A percentile compares a stretch with the other conserved stretches of the same genome.
These are phyloP conservation scores for Misgurnus anguillicaudatus DNA, from an alignment of 2,113 vertebrate species.

Conservation along the genomic window DNA sequence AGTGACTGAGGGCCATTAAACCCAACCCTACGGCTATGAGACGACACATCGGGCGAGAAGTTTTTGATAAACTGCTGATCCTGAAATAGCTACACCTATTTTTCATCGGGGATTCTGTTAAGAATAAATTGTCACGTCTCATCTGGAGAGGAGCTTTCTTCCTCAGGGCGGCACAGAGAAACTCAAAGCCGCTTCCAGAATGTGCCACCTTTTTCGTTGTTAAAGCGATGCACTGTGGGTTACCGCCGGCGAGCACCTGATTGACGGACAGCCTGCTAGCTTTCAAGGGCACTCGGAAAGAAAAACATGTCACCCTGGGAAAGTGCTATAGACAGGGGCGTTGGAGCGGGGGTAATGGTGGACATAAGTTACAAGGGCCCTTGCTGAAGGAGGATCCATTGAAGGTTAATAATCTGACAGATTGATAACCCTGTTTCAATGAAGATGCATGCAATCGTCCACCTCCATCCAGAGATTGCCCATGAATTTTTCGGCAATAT, in stretches of 20 bases:
- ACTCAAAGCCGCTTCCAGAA: slow-evolving; percentile 27
- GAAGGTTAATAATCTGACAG: too few species aligned
- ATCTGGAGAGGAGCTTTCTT: slow-evolving; percentile 46
- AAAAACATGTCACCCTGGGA: slow-evolving; percentile 7
- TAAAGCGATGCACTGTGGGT: slow-evolving; percentile 40
- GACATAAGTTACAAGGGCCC: too few species aligned
- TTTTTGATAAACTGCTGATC: slow-evolving; percentile 66
- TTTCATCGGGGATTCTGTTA: slow-evolving; percentile 69
- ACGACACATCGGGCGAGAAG: slow-evolving; percentile 32
- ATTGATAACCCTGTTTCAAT: too few species aligned
- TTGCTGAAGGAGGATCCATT: too few species aligned
- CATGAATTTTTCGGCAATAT: too few species aligned
- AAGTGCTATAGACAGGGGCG: slow-evolving; percentile 6
- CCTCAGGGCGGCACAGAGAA: slow-evolving; percentile 17
- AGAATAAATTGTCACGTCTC: slow-evolving; percentile 64
- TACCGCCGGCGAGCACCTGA: slow-evolving; percentile 31
- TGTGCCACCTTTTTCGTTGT: slow-evolving; percentile 11
- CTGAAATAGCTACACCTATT: slow-evolving; percentile 75
- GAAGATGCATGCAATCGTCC: too few species aligned
- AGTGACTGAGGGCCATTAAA: slow-evolving; percentile 72
- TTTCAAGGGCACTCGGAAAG: slow-evolving; percentile 28
- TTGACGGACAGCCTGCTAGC: slow-evolving; percentile 37
- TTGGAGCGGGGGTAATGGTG: background rate
- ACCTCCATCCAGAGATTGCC: too few species aligned
- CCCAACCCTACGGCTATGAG: slow-evolving; percentile 66